These are phyloP conservation scores for Petrophora chlorosata DNA, from an alignment of 2,888 invertebrate species.

Conservation along the genomic window DNA sequence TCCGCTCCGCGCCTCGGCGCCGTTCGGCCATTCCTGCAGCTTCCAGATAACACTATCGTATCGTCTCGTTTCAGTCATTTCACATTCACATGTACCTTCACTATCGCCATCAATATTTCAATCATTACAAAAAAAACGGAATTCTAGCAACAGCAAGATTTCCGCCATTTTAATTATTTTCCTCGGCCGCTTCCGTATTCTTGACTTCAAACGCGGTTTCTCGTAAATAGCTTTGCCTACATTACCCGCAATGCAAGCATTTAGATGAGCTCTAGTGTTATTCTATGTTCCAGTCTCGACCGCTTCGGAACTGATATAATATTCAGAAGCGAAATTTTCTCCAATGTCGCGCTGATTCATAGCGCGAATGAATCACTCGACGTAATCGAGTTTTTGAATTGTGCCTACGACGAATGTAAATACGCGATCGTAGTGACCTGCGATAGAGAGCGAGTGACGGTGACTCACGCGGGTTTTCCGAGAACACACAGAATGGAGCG, in stretches of 20 bases:
- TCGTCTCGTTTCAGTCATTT: slow-evolving; percentile 10
- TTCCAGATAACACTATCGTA: slow-evolving; percentile 60
- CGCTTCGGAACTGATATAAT: slow-evolving; percentile 28
- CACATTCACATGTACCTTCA: slow-evolving; percentile 22
- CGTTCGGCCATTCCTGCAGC: slow-evolving; percentile 57
- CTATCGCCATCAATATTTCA: slow-evolving; percentile 4
- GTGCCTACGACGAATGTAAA: slow-evolving; percentile 77
- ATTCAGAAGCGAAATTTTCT: slow-evolving; percentile 56
- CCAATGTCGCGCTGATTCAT: slow-evolving; percentile 74
- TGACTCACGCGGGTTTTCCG: slow-evolving; percentile 82
- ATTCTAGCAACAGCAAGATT: slow-evolving; percentile 29
- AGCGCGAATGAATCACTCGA: slow-evolving; percentile 74
- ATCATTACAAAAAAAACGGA: slow-evolving; percentile 10
- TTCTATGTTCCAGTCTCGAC: too few relatives aligned
- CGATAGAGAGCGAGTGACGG: slow-evolving; percentile 68
- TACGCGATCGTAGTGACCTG: slow-evolving; percentile 77
- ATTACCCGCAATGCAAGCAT: slow-evolving; percentile 10
- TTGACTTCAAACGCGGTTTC: slow-evolving; percentile 40
- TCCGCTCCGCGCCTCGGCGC: slow-evolving; percentile 70
- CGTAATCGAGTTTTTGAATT: slow-evolving; percentile 82
- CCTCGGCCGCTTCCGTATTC: slow-evolving; percentile 53
- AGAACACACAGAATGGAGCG: slow-evolving; percentile 69
- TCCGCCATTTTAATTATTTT: slow-evolving; percentile 54
- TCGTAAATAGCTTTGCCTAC: slow-evolving; percentile 33
- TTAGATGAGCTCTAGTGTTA: slow-evolving; percentile 9